These are phyloP conservation scores for Ctenochaetus hawaiiensis DNA, from an alignment of 2,797 vertebrate genomes.

Conservation along the genomic window DNA sequence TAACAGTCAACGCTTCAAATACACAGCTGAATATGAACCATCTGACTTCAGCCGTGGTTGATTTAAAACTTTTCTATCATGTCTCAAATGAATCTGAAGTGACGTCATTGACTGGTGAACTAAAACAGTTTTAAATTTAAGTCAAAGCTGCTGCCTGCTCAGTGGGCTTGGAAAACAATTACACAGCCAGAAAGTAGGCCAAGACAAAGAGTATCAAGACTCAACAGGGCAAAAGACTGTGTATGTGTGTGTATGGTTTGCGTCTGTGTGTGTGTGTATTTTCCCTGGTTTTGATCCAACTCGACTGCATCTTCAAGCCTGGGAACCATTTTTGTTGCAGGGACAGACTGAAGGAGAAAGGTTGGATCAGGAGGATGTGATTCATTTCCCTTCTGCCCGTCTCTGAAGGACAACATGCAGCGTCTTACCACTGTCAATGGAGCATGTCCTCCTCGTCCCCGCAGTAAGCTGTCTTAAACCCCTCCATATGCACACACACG, in stretches of 20 bases:
- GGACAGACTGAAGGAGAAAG: constrained; percentile 50
- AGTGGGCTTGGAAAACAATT: constrained; percentile 54
- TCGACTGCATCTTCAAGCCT: constrained; percentile 49
- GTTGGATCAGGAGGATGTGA: constrained; percentile 70
- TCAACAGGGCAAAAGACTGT: constrained; percentile 22
- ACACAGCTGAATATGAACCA: not conserved
- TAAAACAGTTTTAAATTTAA: not conserved
- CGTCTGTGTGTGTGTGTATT: constrained; percentile 32
- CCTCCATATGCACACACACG: not conserved
- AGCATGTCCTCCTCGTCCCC: constrained; percentile 28
- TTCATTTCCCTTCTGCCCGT: constrained; percentile 66
- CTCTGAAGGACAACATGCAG: constrained; percentile 50
- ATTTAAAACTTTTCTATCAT: constrained; percentile 16
- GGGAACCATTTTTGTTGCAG: constrained; percentile 65
- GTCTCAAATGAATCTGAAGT: constrained; percentile 19
- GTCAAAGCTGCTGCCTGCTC: constrained; percentile 28
- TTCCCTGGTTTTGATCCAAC: constrained; percentile 55
- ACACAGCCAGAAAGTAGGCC: constrained; percentile 53
- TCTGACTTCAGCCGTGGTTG: not conserved
- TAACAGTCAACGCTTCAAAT: constrained; percentile 1
- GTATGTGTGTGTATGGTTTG: constrained; percentile 4
- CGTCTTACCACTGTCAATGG: constrained; percentile 57
- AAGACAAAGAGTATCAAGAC: constrained; percentile 55
- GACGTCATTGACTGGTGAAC: constrained; percentile 30
- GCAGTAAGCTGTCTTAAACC: constrained; percentile 8